phyloP scores from a whole-genome alignment of 2,888 invertebrate genomes.

The Sesia bembeciformis region DNA sequence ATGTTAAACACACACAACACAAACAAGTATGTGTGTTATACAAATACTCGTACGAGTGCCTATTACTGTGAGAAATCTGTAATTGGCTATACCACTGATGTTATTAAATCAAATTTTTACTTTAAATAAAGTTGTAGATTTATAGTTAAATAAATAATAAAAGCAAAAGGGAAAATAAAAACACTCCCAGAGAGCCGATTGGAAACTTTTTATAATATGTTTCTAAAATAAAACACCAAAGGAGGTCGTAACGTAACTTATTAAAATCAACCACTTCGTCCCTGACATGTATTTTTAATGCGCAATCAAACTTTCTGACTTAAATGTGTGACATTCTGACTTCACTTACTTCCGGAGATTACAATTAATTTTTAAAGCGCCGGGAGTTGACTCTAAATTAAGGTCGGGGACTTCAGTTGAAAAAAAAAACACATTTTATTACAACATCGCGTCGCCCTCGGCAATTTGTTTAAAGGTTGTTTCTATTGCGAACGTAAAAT shows the following conservation, averaged over 20 bases:
- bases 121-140: too few species aligned
- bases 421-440: slow-evolving; percentile 4
- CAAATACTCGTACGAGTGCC: too few species aligned
- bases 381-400: slow-evolving; percentile 15
- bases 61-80: too few species aligned
- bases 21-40: too few species aligned
- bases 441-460: slow-evolving; percentile 2
- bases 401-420: slow-evolving; percentile 6
- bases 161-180: too few species aligned
- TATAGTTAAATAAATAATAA: too few species aligned
- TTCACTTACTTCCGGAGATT: slow-evolving; percentile 12
- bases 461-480: neutral
- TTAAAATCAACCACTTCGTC: neutral
- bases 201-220: too few species aligned
- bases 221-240: too few species aligned
- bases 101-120: too few species aligned
- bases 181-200: too few species aligned
- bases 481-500: neutral
- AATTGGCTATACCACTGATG: too few species aligned
- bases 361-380: slow-evolving; percentile 22
- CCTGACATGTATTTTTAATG: neutral
- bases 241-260: neutral
- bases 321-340: slow-evolving; percentile 1
- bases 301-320: neutral
- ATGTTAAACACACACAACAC: too few species aligned